phyloP scores from a whole-genome alignment of 2,113 vertebrate genomes.

The Azemiops feae region DNA sequence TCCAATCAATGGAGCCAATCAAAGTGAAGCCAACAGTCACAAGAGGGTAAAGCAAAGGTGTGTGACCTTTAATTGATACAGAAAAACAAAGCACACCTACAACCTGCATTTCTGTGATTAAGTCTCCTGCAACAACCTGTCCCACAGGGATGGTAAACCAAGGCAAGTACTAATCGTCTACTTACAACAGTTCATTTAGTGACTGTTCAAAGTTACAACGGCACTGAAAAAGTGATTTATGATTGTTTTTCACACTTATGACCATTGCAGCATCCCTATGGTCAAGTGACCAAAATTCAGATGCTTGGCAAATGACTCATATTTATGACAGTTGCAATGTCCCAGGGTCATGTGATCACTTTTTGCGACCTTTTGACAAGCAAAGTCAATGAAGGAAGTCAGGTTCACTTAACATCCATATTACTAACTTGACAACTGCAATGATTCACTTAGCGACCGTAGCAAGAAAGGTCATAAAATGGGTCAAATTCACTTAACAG shows the following conservation, averaged over 20 bases:
- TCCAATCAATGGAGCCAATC: neutral
- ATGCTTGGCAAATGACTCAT: neutral
- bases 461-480: neutral
- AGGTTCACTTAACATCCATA: neutral
- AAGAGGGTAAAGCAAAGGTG: neutral
- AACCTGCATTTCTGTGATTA: neutral
- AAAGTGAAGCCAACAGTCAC: neutral
- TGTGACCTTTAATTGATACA: neutral
- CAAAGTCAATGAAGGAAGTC: neutral
- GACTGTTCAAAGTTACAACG: no score
- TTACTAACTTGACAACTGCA: neutral
- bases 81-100: neutral
- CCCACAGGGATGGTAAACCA: neutral
- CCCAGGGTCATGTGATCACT: neutral
- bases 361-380: neutral
- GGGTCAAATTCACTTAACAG: neutral
- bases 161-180: neutral
- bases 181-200: no score
- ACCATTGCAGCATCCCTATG: no score
- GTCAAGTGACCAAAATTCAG: no score
- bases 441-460: neutral
- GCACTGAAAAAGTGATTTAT: no score
- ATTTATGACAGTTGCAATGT: neutral
- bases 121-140: neutral
- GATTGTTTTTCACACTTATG: no score